A percentile compares a stretch with the other conserved stretches of the same genome.
Evolutionary conservation across 2,888 invertebrate genomes (phyloP).

Genomic region (Luperina testacea): DNA sequence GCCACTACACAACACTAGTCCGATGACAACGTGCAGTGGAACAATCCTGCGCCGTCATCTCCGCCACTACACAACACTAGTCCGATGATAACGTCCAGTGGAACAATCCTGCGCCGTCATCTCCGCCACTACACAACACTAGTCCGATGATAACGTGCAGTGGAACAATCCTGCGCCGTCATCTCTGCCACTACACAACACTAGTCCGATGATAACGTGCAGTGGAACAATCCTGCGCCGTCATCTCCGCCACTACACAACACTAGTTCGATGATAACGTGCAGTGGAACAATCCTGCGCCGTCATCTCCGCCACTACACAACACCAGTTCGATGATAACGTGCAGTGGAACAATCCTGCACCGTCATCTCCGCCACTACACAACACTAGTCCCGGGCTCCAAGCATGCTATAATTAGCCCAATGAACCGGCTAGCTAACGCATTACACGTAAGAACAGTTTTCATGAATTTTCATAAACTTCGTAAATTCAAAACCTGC

Average conservation of each 20-base stretch:
- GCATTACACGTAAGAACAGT: constrained; percentile 35
- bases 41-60: too few species aligned
- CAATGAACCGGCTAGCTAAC: constrained; percentile 19
- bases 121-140: too few species aligned
- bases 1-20: neutral
- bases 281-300: neutral
- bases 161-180: too few species aligned
- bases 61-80: too few species aligned
- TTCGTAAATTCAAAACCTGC: constrained; percentile 17
- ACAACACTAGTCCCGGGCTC: neutral
- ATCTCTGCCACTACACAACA: too few species aligned
- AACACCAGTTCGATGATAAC: neutral
- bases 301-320: too few species aligned
- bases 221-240: neutral
- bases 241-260: neutral
- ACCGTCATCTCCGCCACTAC: neutral
- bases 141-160: neutral
- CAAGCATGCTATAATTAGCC: constrained; percentile 9
- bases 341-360: too few species aligned
- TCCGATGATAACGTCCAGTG: too few species aligned
- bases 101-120: too few species aligned
- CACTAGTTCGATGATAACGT: neutral
- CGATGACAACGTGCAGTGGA: too few species aligned
- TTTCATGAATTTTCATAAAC: constrained; percentile 46
- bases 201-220: neutral